phyloP scores from a whole-genome alignment of 2,113 vertebrate species.

The Saimiri boliviensis region DNA sequence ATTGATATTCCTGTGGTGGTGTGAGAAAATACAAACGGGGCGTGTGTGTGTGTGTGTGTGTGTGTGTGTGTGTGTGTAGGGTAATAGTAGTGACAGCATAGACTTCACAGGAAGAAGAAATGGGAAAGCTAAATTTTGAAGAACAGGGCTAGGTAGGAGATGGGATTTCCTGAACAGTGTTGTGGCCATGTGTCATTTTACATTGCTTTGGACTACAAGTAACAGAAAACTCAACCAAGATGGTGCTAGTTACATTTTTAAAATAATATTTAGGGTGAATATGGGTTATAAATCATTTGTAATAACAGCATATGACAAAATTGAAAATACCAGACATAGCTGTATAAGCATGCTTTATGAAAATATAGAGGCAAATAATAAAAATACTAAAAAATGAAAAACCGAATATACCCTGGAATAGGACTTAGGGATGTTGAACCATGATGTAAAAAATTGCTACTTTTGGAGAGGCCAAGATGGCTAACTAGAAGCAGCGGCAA shows the following conservation, averaged over 20 bases:
- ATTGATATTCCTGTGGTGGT: neutral
- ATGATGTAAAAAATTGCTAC: neutral
- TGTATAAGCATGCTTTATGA: neutral
- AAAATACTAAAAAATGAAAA: neutral
- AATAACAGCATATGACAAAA: neutral
- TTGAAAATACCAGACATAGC: neutral
- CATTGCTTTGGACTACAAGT: neutral
- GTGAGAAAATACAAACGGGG: neutral
- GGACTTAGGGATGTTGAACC: neutral
- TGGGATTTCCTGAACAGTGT: neutral
- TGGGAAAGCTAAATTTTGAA: neutral
- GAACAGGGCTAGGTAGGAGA: neutral
- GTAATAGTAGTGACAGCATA: neutral
- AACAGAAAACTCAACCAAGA: neutral
- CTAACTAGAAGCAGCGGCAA: no score
- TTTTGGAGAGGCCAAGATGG: neutral
- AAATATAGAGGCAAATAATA: neutral
- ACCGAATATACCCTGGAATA: neutral
- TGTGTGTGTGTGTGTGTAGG: neutral
- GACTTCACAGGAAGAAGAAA: neutral
- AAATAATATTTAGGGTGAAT: neutral
- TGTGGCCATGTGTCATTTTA: neutral
- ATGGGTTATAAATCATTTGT: neutral
- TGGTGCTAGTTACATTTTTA: neutral
- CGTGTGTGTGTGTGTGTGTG: neutral